Evolutionary conservation across 2,797 vertebrate genomes (phyloP).

Genomic region (Artibeus lituratus): DNA sequence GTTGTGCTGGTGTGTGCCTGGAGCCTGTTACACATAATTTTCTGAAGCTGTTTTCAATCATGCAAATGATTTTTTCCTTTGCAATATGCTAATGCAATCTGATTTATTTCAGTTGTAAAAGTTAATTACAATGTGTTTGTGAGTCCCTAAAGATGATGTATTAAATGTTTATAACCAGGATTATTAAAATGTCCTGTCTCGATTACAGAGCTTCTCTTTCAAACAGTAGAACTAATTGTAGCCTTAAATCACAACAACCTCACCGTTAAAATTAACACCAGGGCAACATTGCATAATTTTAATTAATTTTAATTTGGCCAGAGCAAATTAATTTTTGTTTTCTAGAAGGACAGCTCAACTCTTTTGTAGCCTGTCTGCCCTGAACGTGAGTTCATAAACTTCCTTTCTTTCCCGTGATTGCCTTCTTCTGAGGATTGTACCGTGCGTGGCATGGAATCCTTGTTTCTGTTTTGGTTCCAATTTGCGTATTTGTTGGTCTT

Average conservation of each 20-base stretch:
- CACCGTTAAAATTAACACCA: constrained; percentile 89
- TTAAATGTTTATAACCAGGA: constrained; percentile 96
- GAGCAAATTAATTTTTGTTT: constrained; percentile 90
- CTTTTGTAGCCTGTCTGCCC: constrained; percentile 62
- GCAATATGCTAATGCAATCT: constrained; percentile 95
- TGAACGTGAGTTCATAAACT: constrained; percentile 77
- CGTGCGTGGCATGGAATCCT: constrained; percentile 39
- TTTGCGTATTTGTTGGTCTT: constrained; percentile 36
- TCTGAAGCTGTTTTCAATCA: constrained; percentile 95
- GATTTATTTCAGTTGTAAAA: constrained; percentile 97
- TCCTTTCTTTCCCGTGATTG: constrained; percentile 63
- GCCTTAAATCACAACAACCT: constrained; percentile 91
- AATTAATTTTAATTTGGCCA: constrained; percentile 91
- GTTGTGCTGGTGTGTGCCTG: constrained; percentile 79
- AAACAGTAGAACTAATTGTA: constrained; percentile 91
- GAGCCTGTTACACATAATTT: constrained; percentile 86
- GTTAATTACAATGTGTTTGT: constrained; percentile 98
- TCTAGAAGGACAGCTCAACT: constrained; percentile 86
- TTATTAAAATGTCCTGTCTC: constrained; percentile 95
- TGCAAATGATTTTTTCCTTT: constrained; percentile 95
- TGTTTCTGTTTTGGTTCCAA: constrained; percentile 43
- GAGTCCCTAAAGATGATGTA: constrained; percentile 94
- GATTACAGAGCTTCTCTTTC: constrained; percentile 91
- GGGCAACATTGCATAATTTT: constrained; percentile 90
- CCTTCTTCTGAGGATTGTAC: constrained; percentile 58